Evolutionary conservation across 2,797 vertebrate species (phyloP).

Genomic region (Peromyscus melanophrys): DNA sequence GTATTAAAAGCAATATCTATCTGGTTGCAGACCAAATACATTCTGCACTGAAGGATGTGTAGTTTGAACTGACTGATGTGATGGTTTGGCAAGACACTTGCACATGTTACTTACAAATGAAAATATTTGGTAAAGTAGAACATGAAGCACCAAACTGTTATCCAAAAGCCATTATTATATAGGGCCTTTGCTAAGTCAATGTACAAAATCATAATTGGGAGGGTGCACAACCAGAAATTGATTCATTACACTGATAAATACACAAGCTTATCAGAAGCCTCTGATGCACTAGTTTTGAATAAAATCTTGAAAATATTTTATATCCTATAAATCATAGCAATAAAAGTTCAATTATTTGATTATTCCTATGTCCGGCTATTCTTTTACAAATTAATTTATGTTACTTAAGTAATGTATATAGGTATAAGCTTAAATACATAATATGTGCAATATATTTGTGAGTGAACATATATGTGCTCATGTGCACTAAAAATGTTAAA

Average conservation of each 20-base stretch:
- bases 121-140: background rate
- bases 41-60: background rate
- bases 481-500: background rate
- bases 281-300: background rate
- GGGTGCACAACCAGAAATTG: background rate
- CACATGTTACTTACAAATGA: background rate
- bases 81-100: background rate
- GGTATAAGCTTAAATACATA: background rate
- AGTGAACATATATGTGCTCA: background rate
- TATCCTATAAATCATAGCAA: background rate
- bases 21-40: slow-evolving; percentile 7
- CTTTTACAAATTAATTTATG: background rate
- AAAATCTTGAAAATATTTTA: background rate
- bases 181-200: background rate
- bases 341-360: background rate
- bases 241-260: background rate
- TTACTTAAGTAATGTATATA: background rate
- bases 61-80: background rate
- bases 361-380: background rate
- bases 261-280: background rate
- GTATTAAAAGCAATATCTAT: background rate
- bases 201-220: background rate
- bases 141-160: background rate
- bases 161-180: background rate
- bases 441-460: background rate